phyloP scores from a whole-genome alignment of 2,797 vertebrate genomes.

The Microctenopoma stevenorrisi region DNA sequence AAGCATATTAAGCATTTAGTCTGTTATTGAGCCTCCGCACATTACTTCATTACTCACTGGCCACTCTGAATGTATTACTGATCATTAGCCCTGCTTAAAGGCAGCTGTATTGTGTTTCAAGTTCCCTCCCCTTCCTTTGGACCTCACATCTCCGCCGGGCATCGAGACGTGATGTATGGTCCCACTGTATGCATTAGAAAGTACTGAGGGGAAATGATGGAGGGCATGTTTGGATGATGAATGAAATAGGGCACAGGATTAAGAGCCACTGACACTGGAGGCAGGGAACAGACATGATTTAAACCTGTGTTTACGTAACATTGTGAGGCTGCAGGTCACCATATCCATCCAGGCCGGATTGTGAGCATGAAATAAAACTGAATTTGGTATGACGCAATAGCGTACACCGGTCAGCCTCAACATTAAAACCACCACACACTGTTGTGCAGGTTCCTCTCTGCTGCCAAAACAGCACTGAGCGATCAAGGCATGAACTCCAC shows the following conservation, averaged over 20 bases:
- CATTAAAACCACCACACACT: too few species aligned
- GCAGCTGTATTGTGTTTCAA: conserved; percentile 29
- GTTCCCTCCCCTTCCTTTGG: conserved; percentile 14
- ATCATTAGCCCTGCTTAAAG: conserved; percentile 29
- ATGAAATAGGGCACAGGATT: conserved; percentile 55
- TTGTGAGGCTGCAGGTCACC: conserved; percentile 4
- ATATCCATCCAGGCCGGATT: background rate
- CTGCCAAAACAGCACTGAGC: too few species aligned
- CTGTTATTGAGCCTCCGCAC: conserved; percentile 14
- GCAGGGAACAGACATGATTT: conserved; percentile 27
- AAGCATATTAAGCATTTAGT: conserved; percentile 9
- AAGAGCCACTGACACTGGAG: conserved; percentile 34
- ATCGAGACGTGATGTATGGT: conserved; percentile 50
- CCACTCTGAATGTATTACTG: conserved; percentile 35
- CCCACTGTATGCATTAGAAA: conserved; percentile 40
- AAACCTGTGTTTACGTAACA: conserved; percentile 19
- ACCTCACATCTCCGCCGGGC: conserved; percentile 12
- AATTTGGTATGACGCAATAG: conserved; percentile 1
- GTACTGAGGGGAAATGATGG: conserved; percentile 44
- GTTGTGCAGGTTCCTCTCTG: too few species aligned
- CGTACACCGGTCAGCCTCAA: background rate
- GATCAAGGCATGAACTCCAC: too few species aligned
- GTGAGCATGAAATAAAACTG: background rate
- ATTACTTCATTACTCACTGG: conserved; percentile 24
- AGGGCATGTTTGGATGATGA: conserved; percentile 52